Evolutionary conservation across 2,113 vertebrate species (phyloP), one percentile per base, ranked within the genome.

Genomic region (Oreotrochilus melanogaster): DNA sequence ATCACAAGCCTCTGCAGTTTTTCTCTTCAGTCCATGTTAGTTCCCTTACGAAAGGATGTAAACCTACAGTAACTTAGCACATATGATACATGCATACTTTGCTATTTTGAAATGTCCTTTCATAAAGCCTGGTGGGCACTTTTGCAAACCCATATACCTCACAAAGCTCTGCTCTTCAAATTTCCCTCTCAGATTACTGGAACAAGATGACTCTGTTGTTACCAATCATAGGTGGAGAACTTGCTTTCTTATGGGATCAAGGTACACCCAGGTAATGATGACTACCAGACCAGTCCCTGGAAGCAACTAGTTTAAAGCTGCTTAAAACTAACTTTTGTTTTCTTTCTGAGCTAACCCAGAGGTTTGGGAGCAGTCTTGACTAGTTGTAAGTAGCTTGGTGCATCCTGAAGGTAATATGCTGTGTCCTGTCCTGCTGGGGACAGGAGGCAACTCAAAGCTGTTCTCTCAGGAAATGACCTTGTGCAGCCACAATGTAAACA

Each of bases 391-490:
- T 8, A 72, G 42, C 24, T 31, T 18, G 35, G 42, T 85, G 71
- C 56, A 86, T 79, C 89, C 87, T 89, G 87, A 53, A 21, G n/a
- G 64, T 88, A 82, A 89, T 27, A 33, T 0, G 2, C 42, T 51
- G 1, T 33, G 64, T 83, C 78, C 94, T 95, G 86, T 71, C 47
- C 82, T 60, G 56, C 71, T 83, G 78, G 61, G 78, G 35, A 28
- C 12, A 6, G 58, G 85, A 93, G 37, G 57, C 71, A 71, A 54
- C 43, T 74, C 56, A 64, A 60, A 96, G 71, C 67, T 11, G 0
- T 42, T 85, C 47, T 37, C 51, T 91, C 87, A 73, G 95, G 94
- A 95, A 95, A 54, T 13, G 27, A 54, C 70, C 37, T 10, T 27
- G 7, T 61, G 66, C 71, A 76, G 54, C 51, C 12, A 15, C 48